Conservation (phyloP, 2,888 invertebrate genomes). For the Lasius fuliginosus region DNA sequence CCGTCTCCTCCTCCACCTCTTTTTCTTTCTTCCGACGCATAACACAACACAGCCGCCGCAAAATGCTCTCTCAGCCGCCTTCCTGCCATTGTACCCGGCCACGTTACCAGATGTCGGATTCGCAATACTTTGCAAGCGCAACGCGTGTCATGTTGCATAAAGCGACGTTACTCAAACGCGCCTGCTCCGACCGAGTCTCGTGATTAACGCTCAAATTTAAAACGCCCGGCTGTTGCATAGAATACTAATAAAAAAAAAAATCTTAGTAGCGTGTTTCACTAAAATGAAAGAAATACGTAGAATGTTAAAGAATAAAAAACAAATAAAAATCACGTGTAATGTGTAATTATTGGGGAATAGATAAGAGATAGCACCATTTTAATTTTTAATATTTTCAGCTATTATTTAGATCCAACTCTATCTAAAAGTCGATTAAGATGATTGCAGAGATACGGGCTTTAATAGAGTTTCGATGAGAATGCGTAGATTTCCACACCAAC, state of each 20-base stretch:
- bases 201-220: slow-evolving; percentile 29
- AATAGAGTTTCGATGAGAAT: background rate
- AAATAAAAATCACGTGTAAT: background rate
- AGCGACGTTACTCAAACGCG: slow-evolving; percentile 37
- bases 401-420: background rate
- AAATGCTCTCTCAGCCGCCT: slow-evolving; percentile 60
- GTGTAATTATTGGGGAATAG: background rate
- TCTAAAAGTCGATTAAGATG: background rate
- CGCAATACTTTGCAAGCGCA: slow-evolving; percentile 59
- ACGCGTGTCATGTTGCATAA: slow-evolving; percentile 58
- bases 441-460: background rate
- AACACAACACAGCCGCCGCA: slow-evolving; percentile 44
- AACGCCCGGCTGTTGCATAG: slow-evolving; percentile 7
- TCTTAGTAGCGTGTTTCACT: background rate
- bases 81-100: slow-evolving; percentile 60
- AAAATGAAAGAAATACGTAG: background rate
- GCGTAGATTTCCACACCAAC: background rate
- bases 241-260: background rate
- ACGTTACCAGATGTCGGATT: slow-evolving; percentile 58
- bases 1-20: slow-evolving; percentile 36
- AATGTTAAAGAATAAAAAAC: background rate
- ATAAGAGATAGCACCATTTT: background rate
- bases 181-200: slow-evolving; percentile 14
- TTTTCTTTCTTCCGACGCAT: slow-evolving; percentile 20
- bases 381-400: background rate